Evolutionary conservation across 2,113 vertebrate genomes (phyloP), one percentile per base, ranked within the genome.

Genomic region (Archilochus colubris): DNA sequence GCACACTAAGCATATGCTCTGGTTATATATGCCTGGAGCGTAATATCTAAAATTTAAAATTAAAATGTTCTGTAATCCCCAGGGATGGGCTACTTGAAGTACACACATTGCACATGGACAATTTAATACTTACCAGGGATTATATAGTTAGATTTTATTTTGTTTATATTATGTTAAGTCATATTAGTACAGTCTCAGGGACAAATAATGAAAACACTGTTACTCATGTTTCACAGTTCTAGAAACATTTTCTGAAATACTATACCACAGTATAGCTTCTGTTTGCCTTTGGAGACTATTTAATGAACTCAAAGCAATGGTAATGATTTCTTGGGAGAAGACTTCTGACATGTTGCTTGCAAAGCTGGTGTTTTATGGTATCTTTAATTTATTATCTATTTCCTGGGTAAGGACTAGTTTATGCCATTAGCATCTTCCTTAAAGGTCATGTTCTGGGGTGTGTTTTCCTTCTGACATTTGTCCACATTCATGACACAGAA

Each of bases 361-460:
- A 78, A 92, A 89, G 50, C 81, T 82, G 76, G 4, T 53, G 51
- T 6, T 76, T 85, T 66, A 50, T 59, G 28, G 6, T 6, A 6
- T 19, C 40, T 79, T 64, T 68, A 80, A 96, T 94, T 95, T 74
- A 93, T 88, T 80, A 61, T n/a, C 24, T 73, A 14, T 88, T 33
- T 92, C 33, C 51, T 69, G n/a, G 19, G 12, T 43, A 33, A 82
- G 74, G 79, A 88, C 75, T 97, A 81, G 2, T 48, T 93, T 91
- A 64, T 92, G 75, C 61, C 75, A 55, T 76, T 9, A 84, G 44
- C 66, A 38, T 79, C 84, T 74, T 89, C 66, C 51, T 82, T 79
- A 97, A 97, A 97, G 94, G 96, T 97, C 96, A 96, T 12, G 2
- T 22, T 59, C 55, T 25, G 40, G 20, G 17, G 3, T 48, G 63